phyloP scores from a whole-genome alignment of 2,113 vertebrate genomes.

The Psilopogon haemacephalus region DNA sequence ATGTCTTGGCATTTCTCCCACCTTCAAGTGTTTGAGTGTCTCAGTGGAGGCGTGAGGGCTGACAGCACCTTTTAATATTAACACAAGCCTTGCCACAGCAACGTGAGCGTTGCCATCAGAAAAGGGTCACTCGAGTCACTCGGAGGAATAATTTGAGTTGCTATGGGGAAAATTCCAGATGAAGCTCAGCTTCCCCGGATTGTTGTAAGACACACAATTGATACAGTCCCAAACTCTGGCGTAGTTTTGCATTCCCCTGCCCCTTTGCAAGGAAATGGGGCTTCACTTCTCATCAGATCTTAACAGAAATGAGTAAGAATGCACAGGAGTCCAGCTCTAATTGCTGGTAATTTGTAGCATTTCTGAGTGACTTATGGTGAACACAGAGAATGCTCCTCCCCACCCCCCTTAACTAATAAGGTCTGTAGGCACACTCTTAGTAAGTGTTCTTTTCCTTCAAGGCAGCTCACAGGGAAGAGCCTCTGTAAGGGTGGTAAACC shows the following conservation, averaged over 20 bases:
- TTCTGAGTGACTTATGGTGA: background rate
- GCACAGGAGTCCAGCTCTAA: background rate
- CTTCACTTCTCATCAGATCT: background rate
- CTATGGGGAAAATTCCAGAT: background rate
- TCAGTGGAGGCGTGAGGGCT: background rate
- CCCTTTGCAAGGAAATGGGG: background rate
- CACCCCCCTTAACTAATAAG: background rate
- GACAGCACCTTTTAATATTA: slow-evolving; percentile 57
- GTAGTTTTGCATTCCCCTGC: background rate
- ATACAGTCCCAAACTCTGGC: background rate
- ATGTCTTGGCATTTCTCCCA: slow-evolving; percentile 48
- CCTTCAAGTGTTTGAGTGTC: slow-evolving; percentile 1
- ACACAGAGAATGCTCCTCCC: background rate
- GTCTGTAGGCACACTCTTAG: background rate
- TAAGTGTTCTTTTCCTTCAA: background rate
- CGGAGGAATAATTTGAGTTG: slow-evolving; percentile 2
- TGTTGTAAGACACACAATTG: background rate
- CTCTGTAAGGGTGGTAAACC: background rate
- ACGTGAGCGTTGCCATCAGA: slow-evolving; percentile 4
- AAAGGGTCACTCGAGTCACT: slow-evolving; percentile 23
- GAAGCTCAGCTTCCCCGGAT: background rate
- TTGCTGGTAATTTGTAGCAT: background rate
- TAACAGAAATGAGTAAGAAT: background rate
- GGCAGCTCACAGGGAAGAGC: background rate
- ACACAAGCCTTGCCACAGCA: slow-evolving; percentile 32